A percentile compares a stretch with the other conserved stretches of the same genome.
These are phyloP conservation scores for Agrochola lychnidis DNA, from an alignment of 2,888 invertebrate species.

Conservation along the genomic window DNA sequence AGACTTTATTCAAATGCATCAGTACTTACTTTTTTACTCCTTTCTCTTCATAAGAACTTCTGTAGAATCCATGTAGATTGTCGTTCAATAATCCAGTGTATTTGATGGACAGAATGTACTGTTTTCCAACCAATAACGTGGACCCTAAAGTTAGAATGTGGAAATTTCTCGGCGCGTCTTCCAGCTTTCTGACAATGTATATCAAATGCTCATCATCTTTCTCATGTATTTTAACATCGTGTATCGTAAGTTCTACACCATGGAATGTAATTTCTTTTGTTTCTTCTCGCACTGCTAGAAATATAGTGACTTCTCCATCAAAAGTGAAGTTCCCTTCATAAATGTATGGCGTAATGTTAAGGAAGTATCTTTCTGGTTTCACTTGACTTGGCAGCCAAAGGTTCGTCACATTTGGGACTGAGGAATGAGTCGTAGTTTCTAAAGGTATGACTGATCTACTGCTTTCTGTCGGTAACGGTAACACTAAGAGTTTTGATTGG, in stretches of 20 bases:
- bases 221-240: constrained; percentile 89
- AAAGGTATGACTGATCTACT: constrained; percentile 81
- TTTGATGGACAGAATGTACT: constrained; percentile 93
- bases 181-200: constrained; percentile 82
- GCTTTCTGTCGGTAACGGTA: constrained; percentile 84
- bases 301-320: constrained; percentile 92
- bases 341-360: constrained; percentile 94
- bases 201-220: constrained; percentile 78
- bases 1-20: too few species aligned
- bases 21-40: constrained; percentile 92
- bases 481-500: constrained; percentile 83
- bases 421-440: constrained; percentile 75
- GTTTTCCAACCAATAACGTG: constrained; percentile 89
- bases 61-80: constrained; percentile 95
- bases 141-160: constrained; percentile 92
- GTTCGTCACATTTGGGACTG: constrained; percentile 78
- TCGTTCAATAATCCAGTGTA: constrained; percentile 94
- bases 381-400: constrained; percentile 93
- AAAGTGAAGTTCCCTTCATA: constrained; percentile 95
- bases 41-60: constrained; percentile 94
- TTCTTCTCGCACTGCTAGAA: constrained; percentile 91
- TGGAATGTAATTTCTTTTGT: constrained; percentile 94
- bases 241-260: constrained; percentile 92
- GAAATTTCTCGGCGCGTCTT: constrained; percentile 92
- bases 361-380: constrained; percentile 92